Percentiles rank a stretch among this genome's conserved stretches.
These are phyloP conservation scores for Gavialis gangeticus DNA, from an alignment of 2,113 vertebrate genomes.

Conservation along the genomic window DNA sequence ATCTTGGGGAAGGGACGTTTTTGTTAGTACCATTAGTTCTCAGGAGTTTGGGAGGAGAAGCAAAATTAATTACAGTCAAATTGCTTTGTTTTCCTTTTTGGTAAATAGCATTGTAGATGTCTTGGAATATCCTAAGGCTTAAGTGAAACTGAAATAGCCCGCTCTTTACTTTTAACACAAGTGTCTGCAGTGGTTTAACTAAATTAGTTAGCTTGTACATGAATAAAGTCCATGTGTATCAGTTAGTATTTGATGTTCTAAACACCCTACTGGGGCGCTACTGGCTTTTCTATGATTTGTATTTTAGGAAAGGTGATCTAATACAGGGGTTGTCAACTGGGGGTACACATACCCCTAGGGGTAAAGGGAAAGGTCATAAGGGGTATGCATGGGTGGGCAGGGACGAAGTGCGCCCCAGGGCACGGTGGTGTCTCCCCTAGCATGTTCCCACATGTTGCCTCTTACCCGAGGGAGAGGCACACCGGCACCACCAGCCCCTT, in stretches of 20 bases:
- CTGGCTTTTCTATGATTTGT: not conserved
- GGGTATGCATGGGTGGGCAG: too few relatives aligned
- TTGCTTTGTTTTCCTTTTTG: not conserved
- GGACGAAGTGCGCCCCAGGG: too few relatives aligned
- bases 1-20: not conserved
- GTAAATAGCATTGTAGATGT: not conserved
- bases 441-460: too few relatives aligned
- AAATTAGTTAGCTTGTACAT: not conserved
- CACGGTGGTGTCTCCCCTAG: too few relatives aligned
- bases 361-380: too few relatives aligned
- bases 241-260: not conserved
- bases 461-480: too few relatives aligned
- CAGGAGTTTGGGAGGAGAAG: not conserved
- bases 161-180: not conserved
- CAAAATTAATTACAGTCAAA: not conserved
- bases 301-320: too few relatives aligned
- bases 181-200: not conserved
- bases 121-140: not conserved
- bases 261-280: not conserved
- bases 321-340: too few relatives aligned
- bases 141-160: not conserved
- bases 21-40: not conserved
- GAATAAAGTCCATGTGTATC: not conserved
- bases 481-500: too few relatives aligned
- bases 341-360: too few relatives aligned